Conservation (phyloP, 2,797 vertebrate genomes). For the Esox masquinongy region DNA sequence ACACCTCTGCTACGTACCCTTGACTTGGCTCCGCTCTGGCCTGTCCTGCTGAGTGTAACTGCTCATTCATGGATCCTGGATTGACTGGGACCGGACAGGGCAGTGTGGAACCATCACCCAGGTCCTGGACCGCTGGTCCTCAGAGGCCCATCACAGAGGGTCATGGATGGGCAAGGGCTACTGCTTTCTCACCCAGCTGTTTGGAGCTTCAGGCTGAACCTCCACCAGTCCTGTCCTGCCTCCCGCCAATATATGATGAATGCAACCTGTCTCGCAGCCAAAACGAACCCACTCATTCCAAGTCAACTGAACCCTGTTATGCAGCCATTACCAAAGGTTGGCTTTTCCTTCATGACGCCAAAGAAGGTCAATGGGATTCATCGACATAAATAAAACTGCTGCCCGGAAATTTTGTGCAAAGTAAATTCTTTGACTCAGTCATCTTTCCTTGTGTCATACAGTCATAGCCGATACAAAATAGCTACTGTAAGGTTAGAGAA, state of each 20-base stretch:
- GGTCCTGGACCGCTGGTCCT: neutral
- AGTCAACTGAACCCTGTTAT: constrained; percentile 56
- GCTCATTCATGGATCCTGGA: neutral
- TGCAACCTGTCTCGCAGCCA: constrained; percentile 36
- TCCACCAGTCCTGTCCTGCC: neutral
- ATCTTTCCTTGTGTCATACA: neutral
- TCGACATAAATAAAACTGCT: constrained; percentile 39
- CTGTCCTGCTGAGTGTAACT: neutral
- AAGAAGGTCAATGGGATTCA: constrained; percentile 41
- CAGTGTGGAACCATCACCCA: neutral
- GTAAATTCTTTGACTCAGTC: neutral
- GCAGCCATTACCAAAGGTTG: constrained; percentile 40
- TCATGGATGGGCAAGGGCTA: neutral
- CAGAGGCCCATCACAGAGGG: neutral
- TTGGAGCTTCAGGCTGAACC: neutral
- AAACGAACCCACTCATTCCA: constrained; percentile 43
- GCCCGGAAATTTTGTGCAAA: neutral
- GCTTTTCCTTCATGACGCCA: constrained; percentile 24
- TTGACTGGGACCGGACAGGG: neutral
- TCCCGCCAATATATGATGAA: constrained; percentile 36
- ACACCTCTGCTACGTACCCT: too few species aligned
- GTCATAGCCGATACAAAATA: neutral
- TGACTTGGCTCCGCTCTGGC: neutral
- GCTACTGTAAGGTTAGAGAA: neutral
- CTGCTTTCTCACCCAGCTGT: neutral